A percentile compares a stretch with the other conserved stretches of the same genome.
These are phyloP conservation scores for Pediacus dermestoides DNA, from an alignment of 2,888 invertebrate genomes.

Conservation along the genomic window DNA sequence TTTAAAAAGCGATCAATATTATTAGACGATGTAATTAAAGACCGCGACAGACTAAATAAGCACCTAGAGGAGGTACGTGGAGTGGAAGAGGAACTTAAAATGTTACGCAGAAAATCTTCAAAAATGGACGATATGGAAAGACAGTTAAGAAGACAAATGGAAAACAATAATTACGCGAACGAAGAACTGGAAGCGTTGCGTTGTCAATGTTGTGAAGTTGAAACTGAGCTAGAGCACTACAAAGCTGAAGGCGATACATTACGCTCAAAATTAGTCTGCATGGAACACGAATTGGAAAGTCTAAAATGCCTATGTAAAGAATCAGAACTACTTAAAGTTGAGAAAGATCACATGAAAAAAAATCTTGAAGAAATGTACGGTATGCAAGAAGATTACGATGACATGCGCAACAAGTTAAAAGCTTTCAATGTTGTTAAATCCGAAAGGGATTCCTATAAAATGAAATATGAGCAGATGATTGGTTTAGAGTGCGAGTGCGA, in stretches of 20 bases:
- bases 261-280: conserved; percentile 28
- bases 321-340: conserved; percentile 40
- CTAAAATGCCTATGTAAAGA: conserved; percentile 31
- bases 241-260: conserved; percentile 34
- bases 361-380: conserved; percentile 34
- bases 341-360: conserved; percentile 37
- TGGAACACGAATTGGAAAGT: conserved; percentile 37
- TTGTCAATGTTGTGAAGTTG: conserved; percentile 25
- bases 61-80: conserved; percentile 32
- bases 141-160: conserved; percentile 23
- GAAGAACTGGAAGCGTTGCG: conserved; percentile 28
- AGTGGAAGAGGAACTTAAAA: conserved; percentile 31
- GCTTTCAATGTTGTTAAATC: conserved; percentile 39
- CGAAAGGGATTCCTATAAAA: conserved; percentile 45
- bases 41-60: conserved; percentile 33
- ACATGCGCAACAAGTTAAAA: conserved; percentile 35
- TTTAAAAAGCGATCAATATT: conserved; percentile 36
- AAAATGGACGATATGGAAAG: conserved; percentile 36
- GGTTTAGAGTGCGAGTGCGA: conserved; percentile 40
- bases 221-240: conserved; percentile 28
- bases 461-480: conserved; percentile 40
- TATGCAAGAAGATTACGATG: conserved; percentile 40
- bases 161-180: conserved; percentile 23
- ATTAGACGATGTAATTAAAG: conserved; percentile 36
- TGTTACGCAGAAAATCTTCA: conserved; percentile 26